Evolutionary conservation across 1,140 invertebrate genomes (phyloP), one percentile per base, ranked within the genome.

Genomic region (Agrypnia vestita): DNA sequence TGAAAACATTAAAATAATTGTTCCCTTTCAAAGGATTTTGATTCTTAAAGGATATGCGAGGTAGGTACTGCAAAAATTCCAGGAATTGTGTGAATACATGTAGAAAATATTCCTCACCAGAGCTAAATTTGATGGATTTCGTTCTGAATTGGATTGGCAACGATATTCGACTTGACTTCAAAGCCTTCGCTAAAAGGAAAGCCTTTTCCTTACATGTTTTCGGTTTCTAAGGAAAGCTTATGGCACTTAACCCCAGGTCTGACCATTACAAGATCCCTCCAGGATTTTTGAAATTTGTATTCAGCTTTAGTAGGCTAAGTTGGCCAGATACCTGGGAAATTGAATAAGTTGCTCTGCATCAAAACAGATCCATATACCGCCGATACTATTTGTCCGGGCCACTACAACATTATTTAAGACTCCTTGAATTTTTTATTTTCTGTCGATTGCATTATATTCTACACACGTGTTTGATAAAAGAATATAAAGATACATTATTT

Each of bases 271-370:
- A 21, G 19, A 71, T 71, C 67, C 67, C 44, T 15, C 44, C 71
- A 62, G 55, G 61, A 76, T 46, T 61, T 69, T 44, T 9, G 25
- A 59, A 49, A 76, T 80, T 80, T 53, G 74, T 80, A 80, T 80
- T 80, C 79, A 64, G 21, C 21, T 35, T 35, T 44, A 67, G 67
- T 76, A 44, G 62, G 43, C 15, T 67, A 76, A 80, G 79, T 76
- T 69, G 74, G 74, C 51, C 46, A 73, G 49, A 76, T 80, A 77
- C 51, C 79, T 51, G 43, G 43, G 55, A 80, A 80, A 80, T 75
- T 80, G 79, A 80, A 80, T 80, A 49, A 77, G 59, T 47, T 44
- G 25, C 25, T 35, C 25, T 35, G 25, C 25, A 35, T 35, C 25
- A 35, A 35, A 35, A 35, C 25, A 35, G 25, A 35, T 35, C 25